Conservation (phyloP, 2,113 vertebrate genomes). For the Tamias sibiricus region DNA sequence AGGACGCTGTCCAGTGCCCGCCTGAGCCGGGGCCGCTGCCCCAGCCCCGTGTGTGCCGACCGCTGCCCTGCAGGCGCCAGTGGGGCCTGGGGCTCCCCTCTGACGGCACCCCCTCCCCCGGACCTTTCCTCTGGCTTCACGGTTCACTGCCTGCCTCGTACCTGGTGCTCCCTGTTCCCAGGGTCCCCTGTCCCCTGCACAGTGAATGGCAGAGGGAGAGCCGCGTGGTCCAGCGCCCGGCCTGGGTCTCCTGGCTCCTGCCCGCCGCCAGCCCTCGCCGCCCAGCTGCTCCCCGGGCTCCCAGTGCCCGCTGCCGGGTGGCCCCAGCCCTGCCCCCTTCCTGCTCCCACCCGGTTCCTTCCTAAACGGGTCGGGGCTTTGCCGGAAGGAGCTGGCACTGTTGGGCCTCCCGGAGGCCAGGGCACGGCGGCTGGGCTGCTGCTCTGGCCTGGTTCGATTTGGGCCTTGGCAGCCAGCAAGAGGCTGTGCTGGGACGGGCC, state of each 20-base stretch:
- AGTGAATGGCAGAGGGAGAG: too few species aligned
- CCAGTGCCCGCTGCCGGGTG: too few species aligned
- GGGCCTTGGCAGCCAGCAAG: background rate
- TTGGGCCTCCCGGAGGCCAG: too few species aligned
- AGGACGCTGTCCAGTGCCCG: accelerated
- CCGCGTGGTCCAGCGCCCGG: constrained; percentile 59
- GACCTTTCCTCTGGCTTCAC: background rate
- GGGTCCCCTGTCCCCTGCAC: background rate
- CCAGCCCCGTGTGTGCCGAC: background rate
- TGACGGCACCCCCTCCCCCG: too few species aligned
- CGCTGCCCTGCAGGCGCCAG: background rate
- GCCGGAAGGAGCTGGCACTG: constrained; percentile 68
- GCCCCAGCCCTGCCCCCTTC: background rate
- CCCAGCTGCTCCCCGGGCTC: background rate
- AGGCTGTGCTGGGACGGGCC: constrained; percentile 23
- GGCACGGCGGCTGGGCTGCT: background rate
- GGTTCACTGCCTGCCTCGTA: accelerated
- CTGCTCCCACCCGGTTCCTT: background rate
- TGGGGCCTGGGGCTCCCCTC: accelerated
- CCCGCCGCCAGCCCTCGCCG: background rate
- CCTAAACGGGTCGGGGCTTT: constrained; percentile 69
- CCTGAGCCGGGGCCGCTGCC: background rate
- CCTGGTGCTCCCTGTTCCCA: background rate
- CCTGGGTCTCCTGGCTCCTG: constrained; percentile 84
- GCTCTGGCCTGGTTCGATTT: constrained; percentile 71